Evolutionary conservation across 2,888 invertebrate species (phyloP).

Genomic region (Miltochrista miniata): DNA sequence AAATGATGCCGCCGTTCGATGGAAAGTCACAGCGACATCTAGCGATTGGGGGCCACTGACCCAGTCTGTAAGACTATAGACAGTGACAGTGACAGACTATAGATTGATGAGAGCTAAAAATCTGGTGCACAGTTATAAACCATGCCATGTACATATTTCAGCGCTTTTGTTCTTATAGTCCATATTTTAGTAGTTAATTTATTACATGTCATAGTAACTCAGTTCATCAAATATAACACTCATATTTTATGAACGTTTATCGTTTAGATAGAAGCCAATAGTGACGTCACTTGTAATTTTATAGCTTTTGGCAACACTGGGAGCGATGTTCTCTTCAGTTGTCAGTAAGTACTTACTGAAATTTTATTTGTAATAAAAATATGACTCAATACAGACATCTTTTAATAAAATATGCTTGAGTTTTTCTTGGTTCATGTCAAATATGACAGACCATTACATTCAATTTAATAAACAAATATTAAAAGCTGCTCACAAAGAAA

Average conservation of each 20-base stretch:
- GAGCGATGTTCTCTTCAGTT: neutral
- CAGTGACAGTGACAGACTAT: too few species aligned
- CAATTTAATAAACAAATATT: too few species aligned
- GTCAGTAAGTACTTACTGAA: neutral
- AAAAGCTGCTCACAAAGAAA: too few species aligned
- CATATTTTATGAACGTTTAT: slow-evolving; percentile 4
- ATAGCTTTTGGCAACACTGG: neutral
- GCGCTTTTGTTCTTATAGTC: neutral
- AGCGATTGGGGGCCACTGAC: too few species aligned
- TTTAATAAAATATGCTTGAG: too few species aligned
- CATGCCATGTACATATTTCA: neutral
- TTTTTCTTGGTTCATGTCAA: too few species aligned
- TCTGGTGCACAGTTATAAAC: too few species aligned
- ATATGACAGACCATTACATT: too few species aligned
- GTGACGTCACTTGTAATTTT: neutral
- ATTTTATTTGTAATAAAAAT: neutral
- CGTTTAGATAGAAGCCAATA: neutral
- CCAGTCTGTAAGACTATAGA: too few species aligned
- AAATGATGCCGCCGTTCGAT: too few species aligned
- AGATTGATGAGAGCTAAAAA: too few species aligned
- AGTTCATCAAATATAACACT: slow-evolving; percentile 1
- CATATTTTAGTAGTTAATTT: slow-evolving; percentile 2
- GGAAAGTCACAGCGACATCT: too few species aligned
- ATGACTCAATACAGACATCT: neutral
- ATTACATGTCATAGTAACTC: neutral